Percentiles rank a stretch among this genome's conserved stretches.
Evolutionary conservation across 2,888 invertebrate genomes (phyloP).

Genomic region (Eupithecia vulgata): DNA sequence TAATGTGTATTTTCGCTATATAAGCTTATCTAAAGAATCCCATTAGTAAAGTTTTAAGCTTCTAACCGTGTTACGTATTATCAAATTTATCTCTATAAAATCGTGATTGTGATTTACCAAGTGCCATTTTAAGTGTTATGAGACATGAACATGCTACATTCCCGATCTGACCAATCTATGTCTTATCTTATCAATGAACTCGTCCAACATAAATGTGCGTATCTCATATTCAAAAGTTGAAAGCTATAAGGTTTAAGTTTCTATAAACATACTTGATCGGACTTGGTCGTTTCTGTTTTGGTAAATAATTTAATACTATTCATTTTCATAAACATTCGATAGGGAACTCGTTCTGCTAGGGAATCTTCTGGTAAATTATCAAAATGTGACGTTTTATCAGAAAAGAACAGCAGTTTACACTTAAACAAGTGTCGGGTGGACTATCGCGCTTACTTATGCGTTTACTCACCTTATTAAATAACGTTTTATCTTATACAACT

Average conservation of each 20-base stretch:
- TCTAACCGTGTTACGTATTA: slow-evolving; percentile 37
- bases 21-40: not conserved
- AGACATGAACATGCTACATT: slow-evolving; percentile 43
- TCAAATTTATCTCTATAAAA: slow-evolving; percentile 23
- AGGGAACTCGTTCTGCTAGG: slow-evolving; percentile 57
- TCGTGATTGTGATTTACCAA: slow-evolving; percentile 35
- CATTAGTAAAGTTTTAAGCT: slow-evolving; percentile 18
- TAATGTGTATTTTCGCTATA: not conserved
- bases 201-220: slow-evolving; percentile 33
- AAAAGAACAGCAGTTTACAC: slow-evolving; percentile 81
- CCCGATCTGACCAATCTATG: slow-evolving; percentile 46
- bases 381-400: slow-evolving; percentile 79
- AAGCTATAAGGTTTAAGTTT: slow-evolving; percentile 28
- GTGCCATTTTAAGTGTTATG: slow-evolving; percentile 42
- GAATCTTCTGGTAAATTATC: slow-evolving; percentile 73
- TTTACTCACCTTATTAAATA: slow-evolving; percentile 78
- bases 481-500: slow-evolving; percentile 66
- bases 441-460: slow-evolving; percentile 71
- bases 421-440: slow-evolving; percentile 76
- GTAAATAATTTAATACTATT: slow-evolving; percentile 60
- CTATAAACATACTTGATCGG: not conserved
- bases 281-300: slow-evolving; percentile 42
- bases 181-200: slow-evolving; percentile 38
- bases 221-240: slow-evolving; percentile 16
- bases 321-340: slow-evolving; percentile 59